Conservation (phyloP, 1,140 invertebrate genomes). For the Trichomalopsis sarcophagae region DNA sequence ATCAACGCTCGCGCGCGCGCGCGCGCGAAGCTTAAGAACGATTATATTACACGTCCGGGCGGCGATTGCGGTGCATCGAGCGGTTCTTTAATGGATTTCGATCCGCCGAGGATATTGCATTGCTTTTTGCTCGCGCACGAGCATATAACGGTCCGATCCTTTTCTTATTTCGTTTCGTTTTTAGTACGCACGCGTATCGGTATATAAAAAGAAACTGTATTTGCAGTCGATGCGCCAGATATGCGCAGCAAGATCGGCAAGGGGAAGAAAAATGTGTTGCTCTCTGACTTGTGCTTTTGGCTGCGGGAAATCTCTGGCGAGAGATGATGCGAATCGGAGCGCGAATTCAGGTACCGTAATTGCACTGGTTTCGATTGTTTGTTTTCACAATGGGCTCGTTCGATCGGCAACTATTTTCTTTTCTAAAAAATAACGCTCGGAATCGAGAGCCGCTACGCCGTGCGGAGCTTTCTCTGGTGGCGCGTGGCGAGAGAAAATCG, state of each 20-base stretch:
- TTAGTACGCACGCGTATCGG: too few species aligned
- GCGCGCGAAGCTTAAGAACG: neutral
- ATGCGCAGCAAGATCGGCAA: too few species aligned
- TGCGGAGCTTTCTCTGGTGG: neutral
- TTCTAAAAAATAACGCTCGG: neutral
- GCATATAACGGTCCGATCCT: slow-evolving; percentile 42
- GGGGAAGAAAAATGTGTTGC: too few species aligned
- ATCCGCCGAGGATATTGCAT: slow-evolving; percentile 14
- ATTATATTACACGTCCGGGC: slow-evolving; percentile 4
- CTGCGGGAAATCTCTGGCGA: neutral
- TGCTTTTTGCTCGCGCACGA: slow-evolving; percentile 18
- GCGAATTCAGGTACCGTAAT: slow-evolving; percentile 3
- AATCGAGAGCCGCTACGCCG: neutral
- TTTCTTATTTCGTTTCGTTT: neutral
- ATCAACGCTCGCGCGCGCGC: neutral
- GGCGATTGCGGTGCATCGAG: neutral
- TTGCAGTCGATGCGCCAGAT: neutral
- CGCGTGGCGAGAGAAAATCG: too few species aligned
- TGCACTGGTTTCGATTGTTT: slow-evolving; percentile 3
- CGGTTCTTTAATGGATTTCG: slow-evolving; percentile 47
- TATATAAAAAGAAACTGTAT: too few species aligned
- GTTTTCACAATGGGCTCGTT: neutral
- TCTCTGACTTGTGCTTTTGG: neutral
- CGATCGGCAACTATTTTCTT: neutral
- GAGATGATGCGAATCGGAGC: neutral